Percentiles rank a stretch among this genome's conserved stretches.
Evolutionary conservation across 1,140 invertebrate species (phyloP).

Genomic region (Phymorhynchus buccinoides): DNA sequence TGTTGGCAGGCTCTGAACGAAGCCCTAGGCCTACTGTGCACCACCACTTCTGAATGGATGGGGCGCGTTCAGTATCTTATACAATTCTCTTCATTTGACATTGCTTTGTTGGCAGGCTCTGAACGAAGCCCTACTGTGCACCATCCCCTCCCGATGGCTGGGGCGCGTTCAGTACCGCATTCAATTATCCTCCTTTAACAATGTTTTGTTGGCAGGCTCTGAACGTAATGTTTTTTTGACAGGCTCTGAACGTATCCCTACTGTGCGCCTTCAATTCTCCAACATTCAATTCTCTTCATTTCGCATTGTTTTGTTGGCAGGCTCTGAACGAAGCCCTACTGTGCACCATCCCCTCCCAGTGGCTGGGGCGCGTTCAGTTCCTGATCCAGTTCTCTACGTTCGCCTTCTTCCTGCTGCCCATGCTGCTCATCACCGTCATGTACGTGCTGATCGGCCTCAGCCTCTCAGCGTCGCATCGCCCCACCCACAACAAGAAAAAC

Average conservation of each 20-base stretch:
- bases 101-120: constrained; percentile 27
- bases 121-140: too few species aligned
- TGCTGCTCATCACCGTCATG: constrained; percentile 69
- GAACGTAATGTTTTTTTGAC: too few species aligned
- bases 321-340: constrained; percentile 39
- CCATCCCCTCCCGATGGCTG: too few species aligned
- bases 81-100: background rate
- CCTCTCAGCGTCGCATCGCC: constrained; percentile 51
- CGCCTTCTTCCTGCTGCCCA: constrained; percentile 71
- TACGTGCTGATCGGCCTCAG: constrained; percentile 70
- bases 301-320: background rate
- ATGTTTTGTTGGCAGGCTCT: too few species aligned
- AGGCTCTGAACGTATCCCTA: too few species aligned
- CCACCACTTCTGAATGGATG: background rate
- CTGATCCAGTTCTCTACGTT: constrained; percentile 68
- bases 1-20: too few species aligned
- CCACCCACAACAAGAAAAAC: constrained; percentile 47
- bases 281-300: background rate
- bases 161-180: too few species aligned
- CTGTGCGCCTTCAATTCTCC: background rate
- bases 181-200: constrained; percentile 69
- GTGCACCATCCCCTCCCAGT: constrained; percentile 56
- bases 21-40: too few species aligned
- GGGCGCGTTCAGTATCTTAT: too few species aligned
- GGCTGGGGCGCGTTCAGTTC: constrained; percentile 47